A percentile compares a stretch with the other conserved stretches of the same genome.
phyloP scores from a whole-genome alignment of 2,888 invertebrate genomes.

The Aleiodes leptofemur region DNA sequence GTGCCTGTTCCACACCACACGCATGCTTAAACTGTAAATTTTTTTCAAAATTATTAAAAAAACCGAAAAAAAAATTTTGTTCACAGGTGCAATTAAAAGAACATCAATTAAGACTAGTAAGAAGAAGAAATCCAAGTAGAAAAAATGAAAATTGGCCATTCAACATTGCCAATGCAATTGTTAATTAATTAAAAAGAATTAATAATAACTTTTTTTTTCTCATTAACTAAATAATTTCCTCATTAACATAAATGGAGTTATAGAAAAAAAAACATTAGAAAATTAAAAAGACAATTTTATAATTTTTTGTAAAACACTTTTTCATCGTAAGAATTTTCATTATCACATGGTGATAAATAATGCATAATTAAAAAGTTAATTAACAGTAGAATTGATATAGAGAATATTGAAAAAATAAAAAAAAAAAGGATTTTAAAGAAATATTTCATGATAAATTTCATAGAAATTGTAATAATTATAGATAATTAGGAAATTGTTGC shows the following conservation, averaged over 20 bases:
- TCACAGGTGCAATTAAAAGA: conserved; percentile 61
- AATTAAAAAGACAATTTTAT: conserved; percentile 10
- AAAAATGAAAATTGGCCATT: conserved; percentile 9
- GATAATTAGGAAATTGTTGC: conserved; percentile 43
- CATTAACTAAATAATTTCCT: conserved; percentile 13
- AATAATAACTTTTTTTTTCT: not conserved
- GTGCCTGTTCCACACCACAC: not conserved
- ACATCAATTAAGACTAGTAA: conserved; percentile 60
- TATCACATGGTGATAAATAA: too few relatives aligned
- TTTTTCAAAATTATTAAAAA: not conserved
- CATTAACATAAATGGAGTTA: not conserved
- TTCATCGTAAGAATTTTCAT: conserved; percentile 4
- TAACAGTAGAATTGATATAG: too few relatives aligned
- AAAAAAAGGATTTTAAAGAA: too few relatives aligned
- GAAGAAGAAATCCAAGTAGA: conserved; percentile 64
- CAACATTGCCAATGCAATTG: conserved; percentile 9
- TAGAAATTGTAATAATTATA: not conserved
- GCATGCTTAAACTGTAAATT: not conserved
- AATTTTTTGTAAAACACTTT: conserved; percentile 30
- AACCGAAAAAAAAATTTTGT: conserved; percentile 46
- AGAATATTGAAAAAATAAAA: too few relatives aligned
- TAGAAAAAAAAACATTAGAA: conserved; percentile 6
- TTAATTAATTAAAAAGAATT: not conserved
- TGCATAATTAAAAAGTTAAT: too few relatives aligned
- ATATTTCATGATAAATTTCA: too few relatives aligned